phyloP scores from a whole-genome alignment of 2,797 vertebrate genomes.

The Valencia hispanica region DNA sequence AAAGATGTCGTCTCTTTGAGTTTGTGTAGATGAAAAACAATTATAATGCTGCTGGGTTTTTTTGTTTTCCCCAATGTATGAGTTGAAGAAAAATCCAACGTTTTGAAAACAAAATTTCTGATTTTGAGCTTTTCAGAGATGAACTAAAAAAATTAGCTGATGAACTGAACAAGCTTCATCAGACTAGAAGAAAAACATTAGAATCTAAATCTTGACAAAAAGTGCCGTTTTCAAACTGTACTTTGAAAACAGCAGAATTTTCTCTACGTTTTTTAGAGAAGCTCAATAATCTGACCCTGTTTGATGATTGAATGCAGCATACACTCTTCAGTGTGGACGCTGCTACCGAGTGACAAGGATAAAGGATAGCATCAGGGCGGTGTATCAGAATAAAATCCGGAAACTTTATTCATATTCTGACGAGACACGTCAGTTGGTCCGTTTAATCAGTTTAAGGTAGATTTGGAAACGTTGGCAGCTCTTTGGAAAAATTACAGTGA shows the following conservation, averaged over 20 bases:
- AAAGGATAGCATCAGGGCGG: neutral
- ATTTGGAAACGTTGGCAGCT: neutral
- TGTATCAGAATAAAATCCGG: neutral
- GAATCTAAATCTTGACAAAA: neutral
- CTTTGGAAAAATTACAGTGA: neutral
- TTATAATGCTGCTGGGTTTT: neutral
- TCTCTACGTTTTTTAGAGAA: neutral
- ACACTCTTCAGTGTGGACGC: neutral
- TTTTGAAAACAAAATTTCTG: neutral
- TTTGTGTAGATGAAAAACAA: neutral
- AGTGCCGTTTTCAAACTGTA: neutral
- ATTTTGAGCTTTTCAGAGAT: neutral
- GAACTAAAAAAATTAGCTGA: neutral
- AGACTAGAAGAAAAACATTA: neutral
- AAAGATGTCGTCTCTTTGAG: neutral
- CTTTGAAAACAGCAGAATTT: neutral
- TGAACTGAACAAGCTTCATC: neutral
- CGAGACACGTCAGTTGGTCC: neutral
- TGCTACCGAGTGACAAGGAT: neutral
- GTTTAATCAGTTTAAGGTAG: neutral
- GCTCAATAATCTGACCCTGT: neutral
- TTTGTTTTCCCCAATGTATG: neutral
- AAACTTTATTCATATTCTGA: no score
- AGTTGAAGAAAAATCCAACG: neutral
- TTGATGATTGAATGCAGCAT: neutral